A percentile compares a stretch with the other conserved stretches of the same genome.
Conservation (phyloP, 2,888 invertebrate species). For the Bombylius major region DNA sequence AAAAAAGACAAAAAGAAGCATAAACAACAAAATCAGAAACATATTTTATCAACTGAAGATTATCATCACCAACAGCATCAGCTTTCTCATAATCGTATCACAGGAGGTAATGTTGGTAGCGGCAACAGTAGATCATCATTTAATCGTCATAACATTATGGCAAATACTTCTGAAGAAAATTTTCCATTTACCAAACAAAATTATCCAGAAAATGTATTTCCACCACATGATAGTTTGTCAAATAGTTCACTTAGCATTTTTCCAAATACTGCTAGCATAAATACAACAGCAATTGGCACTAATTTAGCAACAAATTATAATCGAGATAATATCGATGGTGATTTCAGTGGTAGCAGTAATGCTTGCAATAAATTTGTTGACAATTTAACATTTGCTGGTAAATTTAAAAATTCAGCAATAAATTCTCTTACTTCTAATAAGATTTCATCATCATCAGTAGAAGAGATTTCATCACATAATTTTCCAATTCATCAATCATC, state of each 20-base stretch:
- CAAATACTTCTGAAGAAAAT: not conserved
- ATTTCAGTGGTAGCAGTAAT: not conserved
- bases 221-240: constrained; percentile 17
- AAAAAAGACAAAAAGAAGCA: constrained; percentile 13
- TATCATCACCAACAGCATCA: not conserved
- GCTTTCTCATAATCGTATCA: not conserved
- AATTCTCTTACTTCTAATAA: constrained; percentile 1
- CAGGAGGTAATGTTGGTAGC: not conserved
- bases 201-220: constrained; percentile 1
- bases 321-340: not conserved
- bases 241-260: constrained; percentile 28
- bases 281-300: constrained; percentile 1
- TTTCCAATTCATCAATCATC: not conserved
- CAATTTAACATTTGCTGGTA: constrained; percentile 30
- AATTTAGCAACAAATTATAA: not conserved
- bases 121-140: not conserved
- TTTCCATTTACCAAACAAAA: not conserved
- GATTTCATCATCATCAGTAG: not conserved
- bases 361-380: constrained; percentile 10
- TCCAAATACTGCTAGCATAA: constrained; percentile 9
- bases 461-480: not conserved
- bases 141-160: not conserved
- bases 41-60: not conserved
- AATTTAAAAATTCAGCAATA: constrained; percentile 23
- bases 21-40: not conserved